phyloP scores from a whole-genome alignment of 92 coral and sea anemone species.

The Heliopora coerulea region DNA sequence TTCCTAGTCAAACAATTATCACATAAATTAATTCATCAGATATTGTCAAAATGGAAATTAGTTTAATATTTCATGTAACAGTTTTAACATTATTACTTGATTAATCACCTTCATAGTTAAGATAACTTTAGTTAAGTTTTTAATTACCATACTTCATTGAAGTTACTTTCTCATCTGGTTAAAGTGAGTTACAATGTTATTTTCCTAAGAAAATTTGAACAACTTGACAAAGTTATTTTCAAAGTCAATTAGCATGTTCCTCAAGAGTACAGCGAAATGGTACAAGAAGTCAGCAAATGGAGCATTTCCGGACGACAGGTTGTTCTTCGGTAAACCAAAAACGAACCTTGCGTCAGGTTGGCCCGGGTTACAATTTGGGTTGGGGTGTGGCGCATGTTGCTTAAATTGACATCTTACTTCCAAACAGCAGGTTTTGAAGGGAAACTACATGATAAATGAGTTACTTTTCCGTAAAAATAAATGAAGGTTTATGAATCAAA shows the following conservation, averaged over 20 bases:
- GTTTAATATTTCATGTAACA: not conserved
- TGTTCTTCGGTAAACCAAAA: slow-evolving; percentile 10
- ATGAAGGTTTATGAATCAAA: too few relatives aligned
- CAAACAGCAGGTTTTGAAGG: too few relatives aligned
- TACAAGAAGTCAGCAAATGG: not conserved
- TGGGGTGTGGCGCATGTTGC: too few relatives aligned
- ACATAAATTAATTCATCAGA: too few relatives aligned
- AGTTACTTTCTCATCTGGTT: slow-evolving; percentile 25
- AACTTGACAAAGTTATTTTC: not conserved
- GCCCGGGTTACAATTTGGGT: slow-evolving; percentile 18
- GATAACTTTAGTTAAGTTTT: not conserved
- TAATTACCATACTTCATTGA: slow-evolving; percentile 20
- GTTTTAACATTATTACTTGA: not conserved
- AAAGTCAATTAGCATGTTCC: not conserved
- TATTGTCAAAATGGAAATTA: too few relatives aligned
- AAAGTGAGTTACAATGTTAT: not conserved
- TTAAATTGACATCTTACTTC: too few relatives aligned
- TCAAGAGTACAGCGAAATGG: slow-evolving; percentile 4
- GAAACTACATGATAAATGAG: too few relatives aligned
- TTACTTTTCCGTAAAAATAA: too few relatives aligned
- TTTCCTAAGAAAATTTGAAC: not conserved
- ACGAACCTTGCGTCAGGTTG: slow-evolving; percentile 9
- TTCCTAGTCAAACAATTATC: too few relatives aligned
- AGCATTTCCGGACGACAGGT: not conserved
- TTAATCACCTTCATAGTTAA: not conserved